phyloP scores from a whole-genome alignment of 1,140 invertebrate genomes.

The Pogonomyrmex californicus region DNA sequence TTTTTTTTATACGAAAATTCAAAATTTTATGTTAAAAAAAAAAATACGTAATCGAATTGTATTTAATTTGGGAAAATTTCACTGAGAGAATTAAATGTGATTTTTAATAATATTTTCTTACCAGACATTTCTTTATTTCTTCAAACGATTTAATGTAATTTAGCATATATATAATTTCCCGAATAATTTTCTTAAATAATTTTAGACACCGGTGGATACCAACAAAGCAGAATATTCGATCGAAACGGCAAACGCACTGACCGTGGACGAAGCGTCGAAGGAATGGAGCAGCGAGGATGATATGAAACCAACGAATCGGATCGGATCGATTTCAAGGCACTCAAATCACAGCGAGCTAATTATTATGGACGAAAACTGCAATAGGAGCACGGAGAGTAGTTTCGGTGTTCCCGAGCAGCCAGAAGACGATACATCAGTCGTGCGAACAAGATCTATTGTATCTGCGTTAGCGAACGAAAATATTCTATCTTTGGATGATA shows the following conservation, averaged over 20 bases:
- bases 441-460: slow-evolving; percentile 30
- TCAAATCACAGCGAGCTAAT: slow-evolving; percentile 14
- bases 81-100: background rate
- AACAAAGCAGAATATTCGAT: slow-evolving; percentile 1
- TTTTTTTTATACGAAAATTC: background rate
- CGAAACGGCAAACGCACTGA: background rate
- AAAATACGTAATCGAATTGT: background rate
- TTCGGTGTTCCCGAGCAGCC: slow-evolving; percentile 38
- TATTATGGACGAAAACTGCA: slow-evolving; percentile 21
- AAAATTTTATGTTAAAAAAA: background rate
- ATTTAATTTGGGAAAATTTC: slow-evolving; percentile 1
- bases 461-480: slow-evolving; percentile 34
- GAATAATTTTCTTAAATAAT: slow-evolving; percentile 3
- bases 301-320: background rate
- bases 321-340: background rate
- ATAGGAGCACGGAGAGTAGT: slow-evolving; percentile 15
- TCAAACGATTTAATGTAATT: background rate
- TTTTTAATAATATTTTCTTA: background rate
- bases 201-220: slow-evolving; percentile 54
- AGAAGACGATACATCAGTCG: background rate
- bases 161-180: background rate
- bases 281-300: slow-evolving; percentile 72
- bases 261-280: slow-evolving; percentile 61
- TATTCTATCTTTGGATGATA: slow-evolving; percentile 9
- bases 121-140: background rate